Base-by-base conservation (phyloP, 2,888 invertebrate species). In the Eupsilia transversa region DNA sequence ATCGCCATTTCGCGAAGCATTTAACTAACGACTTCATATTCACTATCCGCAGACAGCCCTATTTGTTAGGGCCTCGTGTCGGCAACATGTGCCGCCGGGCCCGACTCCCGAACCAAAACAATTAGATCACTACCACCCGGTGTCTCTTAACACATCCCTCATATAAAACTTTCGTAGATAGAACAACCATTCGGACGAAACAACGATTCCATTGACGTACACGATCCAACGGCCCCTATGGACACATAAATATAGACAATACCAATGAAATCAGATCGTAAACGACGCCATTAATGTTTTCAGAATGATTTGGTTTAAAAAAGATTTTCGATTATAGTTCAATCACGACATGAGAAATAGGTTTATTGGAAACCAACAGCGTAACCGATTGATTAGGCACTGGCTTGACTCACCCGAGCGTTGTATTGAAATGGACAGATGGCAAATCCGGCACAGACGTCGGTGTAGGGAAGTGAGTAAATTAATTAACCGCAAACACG, bases 371-470 rank as follows among this genome's bases (percentile, higher is more conserved):
- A 92, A 88, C 89, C 90, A 88, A 89, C 89, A 87, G 89, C 90
- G 93, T 89, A 90, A 89, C 92, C 89, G 89, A 93, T 94, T 92
- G 92, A 93, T 93, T 93, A 86, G 86, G 86, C 88, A 91, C 87
- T 90, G 82, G 89, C 86, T 89, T 86, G 88, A 88, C 81, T 91
- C 90, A 86, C 85, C 86, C 87, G 86, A 89, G 89, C 91, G 91
- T 87, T 89, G 84, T 88, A 92, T 91, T 91, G 89, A 90, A 90
- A 88, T 87, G 89, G 90, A 91, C 91, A 90, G 89, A 90, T 80
- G 80, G 75, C 72, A 76, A 79, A 83, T 82, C 74, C 75, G 73
- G 82, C 43, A 77, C 75, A 85, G 75, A 69, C 65, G 85, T 86
- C 85, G 81, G 79, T 81, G 83, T 82, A 77, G 88, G 89, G 87